Base-by-base conservation (phyloP, 2,888 invertebrate species). In the Drosophila leonis region DNA sequence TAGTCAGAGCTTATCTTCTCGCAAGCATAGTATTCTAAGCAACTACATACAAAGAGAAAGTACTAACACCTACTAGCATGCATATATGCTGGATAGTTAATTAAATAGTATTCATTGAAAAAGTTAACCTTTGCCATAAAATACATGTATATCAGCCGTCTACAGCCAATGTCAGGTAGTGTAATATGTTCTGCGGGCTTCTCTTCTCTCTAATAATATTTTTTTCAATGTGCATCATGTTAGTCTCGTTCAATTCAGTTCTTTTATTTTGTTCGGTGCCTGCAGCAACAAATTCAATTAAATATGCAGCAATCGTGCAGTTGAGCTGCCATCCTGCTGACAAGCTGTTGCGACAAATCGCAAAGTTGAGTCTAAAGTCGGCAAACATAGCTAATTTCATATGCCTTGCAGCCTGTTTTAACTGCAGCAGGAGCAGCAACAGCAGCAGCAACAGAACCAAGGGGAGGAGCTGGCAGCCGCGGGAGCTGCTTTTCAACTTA, bases 351-450 rank as follows among this genome's bases (percentile, higher is more conserved):
- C 67, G 70, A 78, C 78, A 83, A 61, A 72, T 72, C 57, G 41
- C 56, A 69, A 84, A 81, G 62, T 87, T 62, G 55, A 57, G 39
- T 65, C 63, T 46, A 66, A 79, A 75, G 76, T 68, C 73, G 55
- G 63, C 55, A 78, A 77, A 68, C 52, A 72, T 54, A 90, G 82
- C 84, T 85, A 89, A 84, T 89, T 84, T 80, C 72, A 88, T 85
- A 88, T 86, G 90, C 86, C 90, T 88, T 74, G 78, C 63, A 86
- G 88, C 74, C 68, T 74, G 77, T 80, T 80, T 64, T 20, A 76
- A 48, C 46, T 46, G 42, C 46, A 62, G 24, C 41, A 46, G 44
- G 46, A 57, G 20, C 35, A 9, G 42, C 6, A 64, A 18, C 35
- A 37, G 29, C 12, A n/a, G n/a, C 57, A 49, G 41, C 20, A 39